phyloP scores from a whole-genome alignment of 1,140 invertebrate genomes.

The Coenobita brevimanus region DNA sequence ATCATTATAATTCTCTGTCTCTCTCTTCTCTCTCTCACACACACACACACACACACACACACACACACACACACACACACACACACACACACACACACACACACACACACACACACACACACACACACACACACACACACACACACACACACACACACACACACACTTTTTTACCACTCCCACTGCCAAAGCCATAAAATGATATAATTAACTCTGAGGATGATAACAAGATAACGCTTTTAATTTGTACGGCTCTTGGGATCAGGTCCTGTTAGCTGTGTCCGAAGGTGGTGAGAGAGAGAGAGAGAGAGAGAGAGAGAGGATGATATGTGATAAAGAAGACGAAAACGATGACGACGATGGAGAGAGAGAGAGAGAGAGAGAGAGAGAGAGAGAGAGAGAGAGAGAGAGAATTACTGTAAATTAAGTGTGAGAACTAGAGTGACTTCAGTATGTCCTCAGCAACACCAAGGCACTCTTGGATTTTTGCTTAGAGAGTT shows the following conservation, averaged over 20 bases:
- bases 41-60: not conserved
- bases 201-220: constrained; percentile 49
- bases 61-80: no score
- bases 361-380: not conserved
- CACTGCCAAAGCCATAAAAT: not conserved
- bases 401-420: not conserved
- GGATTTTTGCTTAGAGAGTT: no score
- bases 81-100: no score
- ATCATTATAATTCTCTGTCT: no score
- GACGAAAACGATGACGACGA: not conserved
- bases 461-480: no score
- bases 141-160: no score
- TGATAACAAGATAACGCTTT: constrained; percentile 59
- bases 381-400: no score
- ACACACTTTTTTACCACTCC: not conserved
- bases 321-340: not conserved
- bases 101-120: no score
- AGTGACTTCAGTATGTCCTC: no score
- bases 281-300: not conserved
- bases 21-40: no score
- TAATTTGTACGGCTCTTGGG: constrained; percentile 43
- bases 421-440: no score
- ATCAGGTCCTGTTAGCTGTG: constrained; percentile 6
- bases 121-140: no score
- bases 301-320: not conserved